These are phyloP conservation scores for Pollenia angustigena DNA, from an alignment of 2,888 invertebrate species.

Conservation along the genomic window DNA sequence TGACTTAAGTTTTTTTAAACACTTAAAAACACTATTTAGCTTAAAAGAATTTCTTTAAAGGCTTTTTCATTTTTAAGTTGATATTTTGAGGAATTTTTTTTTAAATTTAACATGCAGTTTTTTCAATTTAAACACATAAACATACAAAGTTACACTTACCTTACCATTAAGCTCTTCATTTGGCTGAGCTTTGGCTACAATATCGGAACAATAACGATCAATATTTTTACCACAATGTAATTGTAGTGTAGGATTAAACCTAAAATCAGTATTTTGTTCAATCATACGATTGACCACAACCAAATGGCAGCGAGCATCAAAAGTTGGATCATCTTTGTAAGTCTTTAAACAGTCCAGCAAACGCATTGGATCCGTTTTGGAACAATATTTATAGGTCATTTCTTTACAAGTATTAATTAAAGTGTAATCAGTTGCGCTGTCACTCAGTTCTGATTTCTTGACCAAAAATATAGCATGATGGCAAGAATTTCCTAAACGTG, in stretches of 20 bases:
- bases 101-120: too few species aligned
- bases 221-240: constrained; percentile 93
- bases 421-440: constrained; percentile 94
- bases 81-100: too few species aligned
- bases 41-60: too few species aligned
- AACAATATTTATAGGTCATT: constrained; percentile 94
- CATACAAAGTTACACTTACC: constrained; percentile 77
- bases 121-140: too few species aligned
- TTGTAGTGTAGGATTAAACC: constrained; percentile 93
- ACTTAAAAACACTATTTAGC: too few species aligned
- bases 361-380: constrained; percentile 88
- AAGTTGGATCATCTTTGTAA: constrained; percentile 90
- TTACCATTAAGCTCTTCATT: constrained; percentile 93
- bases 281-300: constrained; percentile 95
- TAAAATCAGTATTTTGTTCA: constrained; percentile 95
- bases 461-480: constrained; percentile 93
- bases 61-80: too few species aligned
- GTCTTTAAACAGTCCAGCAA: constrained; percentile 91
- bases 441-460: constrained; percentile 93
- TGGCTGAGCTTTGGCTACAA: constrained; percentile 85
- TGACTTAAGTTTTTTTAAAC: too few species aligned
- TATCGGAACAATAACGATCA: constrained; percentile 88
- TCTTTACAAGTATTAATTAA: constrained; percentile 92
- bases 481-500: constrained; percentile 88
- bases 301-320: constrained; percentile 92